A percentile compares a stretch with the other conserved stretches of the same genome.
Conservation (phyloP, 2,888 invertebrate species). For the Steromphala cineraria region DNA sequence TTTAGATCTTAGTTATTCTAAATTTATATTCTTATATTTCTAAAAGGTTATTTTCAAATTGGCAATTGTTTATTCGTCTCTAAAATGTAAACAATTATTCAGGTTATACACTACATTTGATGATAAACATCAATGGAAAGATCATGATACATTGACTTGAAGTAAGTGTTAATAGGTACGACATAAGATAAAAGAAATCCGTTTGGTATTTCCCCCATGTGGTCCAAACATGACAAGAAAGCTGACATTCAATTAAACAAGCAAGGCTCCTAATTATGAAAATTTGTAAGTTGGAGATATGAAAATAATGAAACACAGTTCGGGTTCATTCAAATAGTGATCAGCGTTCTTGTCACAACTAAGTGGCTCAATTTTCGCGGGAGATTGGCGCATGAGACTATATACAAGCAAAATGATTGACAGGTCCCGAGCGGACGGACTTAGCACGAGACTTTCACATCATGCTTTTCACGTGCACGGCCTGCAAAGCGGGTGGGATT, state of each 20-base stretch:
- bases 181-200: not conserved
- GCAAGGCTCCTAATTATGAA: conserved; percentile 20
- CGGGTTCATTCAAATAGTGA: conserved; percentile 18
- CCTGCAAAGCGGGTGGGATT: not conserved
- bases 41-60: no score
- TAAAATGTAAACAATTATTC: no score
- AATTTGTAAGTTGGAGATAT: conserved; percentile 15
- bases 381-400: conserved; percentile 13
- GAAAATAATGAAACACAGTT: conserved; percentile 21
- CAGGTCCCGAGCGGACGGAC: conserved; percentile 1
- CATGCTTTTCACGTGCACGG: not conserved
- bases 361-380: conserved; percentile 27
- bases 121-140: no score
- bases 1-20: no score
- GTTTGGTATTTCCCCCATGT: conserved; percentile 8
- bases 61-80: no score
- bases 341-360: conserved; percentile 20
- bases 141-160: no score
- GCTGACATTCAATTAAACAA: conserved; percentile 23
- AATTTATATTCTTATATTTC: no score
- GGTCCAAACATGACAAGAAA: conserved; percentile 1
- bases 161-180: no score
- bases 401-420: conserved; percentile 23
- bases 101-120: no score
- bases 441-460: not conserved